A percentile compares a stretch with the other conserved stretches of the same genome.
phyloP scores from a whole-genome alignment of 2,888 invertebrate species.

The Anticlea derivata region DNA sequence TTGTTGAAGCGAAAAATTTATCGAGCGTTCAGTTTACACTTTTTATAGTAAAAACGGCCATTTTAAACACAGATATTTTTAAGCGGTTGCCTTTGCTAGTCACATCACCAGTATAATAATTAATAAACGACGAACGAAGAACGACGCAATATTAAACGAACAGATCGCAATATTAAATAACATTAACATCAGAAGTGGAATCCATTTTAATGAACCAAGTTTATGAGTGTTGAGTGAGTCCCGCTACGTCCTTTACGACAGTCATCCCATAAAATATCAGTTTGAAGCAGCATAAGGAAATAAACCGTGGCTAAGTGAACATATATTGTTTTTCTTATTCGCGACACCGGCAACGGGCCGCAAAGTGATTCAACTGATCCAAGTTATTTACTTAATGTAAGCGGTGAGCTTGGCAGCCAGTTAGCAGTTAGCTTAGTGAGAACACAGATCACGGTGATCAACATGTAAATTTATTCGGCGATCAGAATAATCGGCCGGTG shows the following conservation, averaged over 20 bases:
- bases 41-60: slow-evolving; percentile 25
- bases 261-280: slow-evolving; percentile 34
- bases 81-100: slow-evolving; percentile 22
- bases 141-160: slow-evolving; percentile 12
- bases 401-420: slow-evolving; percentile 55
- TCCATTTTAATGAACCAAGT: slow-evolving; percentile 31
- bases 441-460: slow-evolving; percentile 73
- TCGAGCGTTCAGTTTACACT: slow-evolving; percentile 40
- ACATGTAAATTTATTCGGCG: slow-evolving; percentile 80
- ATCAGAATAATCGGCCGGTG: slow-evolving; percentile 72
- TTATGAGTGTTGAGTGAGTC: slow-evolving; percentile 28
- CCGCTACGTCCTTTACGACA: slow-evolving; percentile 36
- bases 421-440: slow-evolving; percentile 67
- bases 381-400: slow-evolving; percentile 56
- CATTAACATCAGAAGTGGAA: slow-evolving; percentile 6
- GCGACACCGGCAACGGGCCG: slow-evolving; percentile 41
- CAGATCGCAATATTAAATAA: slow-evolving; percentile 19
- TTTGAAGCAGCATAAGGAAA: slow-evolving; percentile 35
- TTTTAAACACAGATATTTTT: slow-evolving; percentile 21
- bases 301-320: slow-evolving; percentile 25
- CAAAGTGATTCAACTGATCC: slow-evolving; percentile 38
- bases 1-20: slow-evolving; percentile 73
- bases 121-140: slow-evolving; percentile 1
- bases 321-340: slow-evolving; percentile 51
- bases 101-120: slow-evolving; percentile 10